These are phyloP conservation scores for Aleiodes alternator DNA, from an alignment of 2,888 invertebrate genomes.

Conservation along the genomic window DNA sequence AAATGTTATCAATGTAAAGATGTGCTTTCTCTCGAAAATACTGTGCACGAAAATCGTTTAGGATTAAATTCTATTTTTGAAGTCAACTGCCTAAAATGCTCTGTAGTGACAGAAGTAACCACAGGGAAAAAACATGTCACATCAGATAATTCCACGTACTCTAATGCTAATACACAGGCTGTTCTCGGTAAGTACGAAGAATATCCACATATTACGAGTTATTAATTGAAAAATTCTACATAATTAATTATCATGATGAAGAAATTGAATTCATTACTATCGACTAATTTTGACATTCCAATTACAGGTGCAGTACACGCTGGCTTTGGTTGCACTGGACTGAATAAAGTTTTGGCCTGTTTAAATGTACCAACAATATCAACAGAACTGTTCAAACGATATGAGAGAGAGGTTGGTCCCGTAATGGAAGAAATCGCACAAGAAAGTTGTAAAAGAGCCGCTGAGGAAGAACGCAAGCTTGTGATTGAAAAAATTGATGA, in stretches of 20 bases:
- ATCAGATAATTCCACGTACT: constrained; percentile 32
- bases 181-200: constrained; percentile 46
- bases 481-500: constrained; percentile 33
- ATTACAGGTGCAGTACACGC: constrained; percentile 46
- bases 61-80: constrained; percentile 31
- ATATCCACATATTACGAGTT: neutral
- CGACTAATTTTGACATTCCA: neutral
- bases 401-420: constrained; percentile 53
- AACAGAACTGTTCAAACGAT: constrained; percentile 48
- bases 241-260: too few relatives aligned
- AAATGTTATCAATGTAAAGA: constrained; percentile 49
- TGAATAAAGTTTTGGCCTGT: constrained; percentile 55
- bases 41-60: constrained; percentile 43
- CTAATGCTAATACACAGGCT: constrained; percentile 46
- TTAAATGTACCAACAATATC: constrained; percentile 49
- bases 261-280: neutral
- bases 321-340: constrained; percentile 47
- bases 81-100: constrained; percentile 24
- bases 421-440: constrained; percentile 51
- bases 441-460: constrained; percentile 50
- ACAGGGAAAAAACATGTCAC: constrained; percentile 30
- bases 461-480: constrained; percentile 13
- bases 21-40: constrained; percentile 46
- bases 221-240: neutral
- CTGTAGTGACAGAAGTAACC: constrained; percentile 34